Evolutionary conservation across 2,888 invertebrate species (phyloP), one percentile per base, ranked within the genome.

Genomic region (Trichopoda pennipes): DNA sequence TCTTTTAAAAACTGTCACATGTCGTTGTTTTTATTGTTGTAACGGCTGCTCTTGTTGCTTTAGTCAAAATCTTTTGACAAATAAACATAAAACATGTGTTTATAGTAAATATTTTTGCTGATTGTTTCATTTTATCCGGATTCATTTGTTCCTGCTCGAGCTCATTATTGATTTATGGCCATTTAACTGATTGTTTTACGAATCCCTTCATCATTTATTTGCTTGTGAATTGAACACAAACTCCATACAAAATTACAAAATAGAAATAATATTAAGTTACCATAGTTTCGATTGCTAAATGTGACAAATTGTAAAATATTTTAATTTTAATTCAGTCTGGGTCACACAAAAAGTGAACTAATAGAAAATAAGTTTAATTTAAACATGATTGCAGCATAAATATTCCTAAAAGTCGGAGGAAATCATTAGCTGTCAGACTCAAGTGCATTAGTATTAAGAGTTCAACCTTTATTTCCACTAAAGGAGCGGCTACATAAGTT

Each of bases 1-100:
- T 63, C 53, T 47, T 69, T n/a, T 21, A 44, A 9, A 32, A 42
- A 61, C 49, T 66, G 72, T 55, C 63, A 51, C 23, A 32, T 55
- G 14, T 28, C 16, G 44, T n/a, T 47, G 3, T 32, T 7, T 35
- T 74, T 47, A 35, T 23, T 44, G 16, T 16, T 32, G 42, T 8
- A 51, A 51, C 63, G 17, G 44, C 23, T 53, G 53, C 38, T 77
- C 8, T 28, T 69, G 47, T 61, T 53, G 4, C n/a, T 61, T 56
- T 64, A 47, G 0, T 35, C 4, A 16, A 19, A 32, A 32, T 14
- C 23, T 63, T 55, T 69, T 80, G 64, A 51, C 69, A 77, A 81
- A 56, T 68, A 72, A 75, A 82, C 58, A 77, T 69, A 51, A 73
- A 81, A 77, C 82, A 82, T 82, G 72, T 82, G 82, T 79, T 79